A percentile compares a stretch with the other conserved stretches of the same genome.
These are phyloP conservation scores for Philotrypesis tridentata DNA, from an alignment of 1,140 invertebrate species.

Conservation along the genomic window DNA sequence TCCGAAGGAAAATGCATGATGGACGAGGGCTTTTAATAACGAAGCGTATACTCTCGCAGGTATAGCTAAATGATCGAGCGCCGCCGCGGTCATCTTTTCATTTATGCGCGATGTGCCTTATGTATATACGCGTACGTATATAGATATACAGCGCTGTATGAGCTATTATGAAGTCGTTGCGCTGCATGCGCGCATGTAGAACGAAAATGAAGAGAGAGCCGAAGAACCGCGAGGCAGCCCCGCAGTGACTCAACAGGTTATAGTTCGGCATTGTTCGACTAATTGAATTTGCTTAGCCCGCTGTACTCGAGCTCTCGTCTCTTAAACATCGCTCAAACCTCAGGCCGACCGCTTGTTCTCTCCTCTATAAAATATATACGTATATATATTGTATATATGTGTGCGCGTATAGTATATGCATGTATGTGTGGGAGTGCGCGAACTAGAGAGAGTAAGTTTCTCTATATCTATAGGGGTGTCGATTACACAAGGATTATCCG, in stretches of 20 bases:
- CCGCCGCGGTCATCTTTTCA: background rate
- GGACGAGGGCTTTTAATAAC: conserved; percentile 37
- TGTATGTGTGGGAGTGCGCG: background rate
- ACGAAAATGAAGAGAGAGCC: conserved; percentile 16
- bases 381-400: background rate
- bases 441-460: too few relatives aligned
- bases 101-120: background rate
- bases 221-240: conserved; percentile 5
- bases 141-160: too few relatives aligned
- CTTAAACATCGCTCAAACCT: conserved; percentile 54
- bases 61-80: conserved; percentile 29
- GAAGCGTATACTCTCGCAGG: background rate
- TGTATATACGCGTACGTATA: too few relatives aligned
- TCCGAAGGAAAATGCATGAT: conserved; percentile 20
- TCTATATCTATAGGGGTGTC: conserved; percentile 52
- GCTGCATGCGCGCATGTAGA: conserved; percentile 1
- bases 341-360: background rate
- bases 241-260: conserved; percentile 61
- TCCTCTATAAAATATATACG: too few relatives aligned
- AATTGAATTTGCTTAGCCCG: conserved; percentile 63
- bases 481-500: conserved; percentile 61
- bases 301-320: conserved; percentile 47
- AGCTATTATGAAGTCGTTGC: background rate
- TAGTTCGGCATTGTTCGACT: conserved; percentile 59
- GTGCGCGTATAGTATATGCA: background rate